Percentiles rank a stretch among this genome's conserved stretches.
These are phyloP conservation scores for Synergus gifuensis DNA, from an alignment of 2,888 invertebrate genomes.

Conservation along the genomic window DNA sequence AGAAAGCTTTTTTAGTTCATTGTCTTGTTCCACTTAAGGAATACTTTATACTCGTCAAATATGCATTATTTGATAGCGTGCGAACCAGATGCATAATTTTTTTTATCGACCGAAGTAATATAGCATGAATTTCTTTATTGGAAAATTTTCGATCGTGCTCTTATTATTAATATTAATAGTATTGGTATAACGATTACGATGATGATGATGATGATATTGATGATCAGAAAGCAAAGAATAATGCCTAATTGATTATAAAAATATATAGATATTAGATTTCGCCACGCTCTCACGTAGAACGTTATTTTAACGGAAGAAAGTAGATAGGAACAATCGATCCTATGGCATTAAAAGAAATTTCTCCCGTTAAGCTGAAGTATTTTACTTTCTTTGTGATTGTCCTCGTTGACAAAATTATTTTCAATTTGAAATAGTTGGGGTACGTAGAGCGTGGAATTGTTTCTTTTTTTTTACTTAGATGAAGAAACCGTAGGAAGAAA, in stretches of 20 bases:
- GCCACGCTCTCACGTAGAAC: background rate
- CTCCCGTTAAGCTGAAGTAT: conserved; percentile 17
- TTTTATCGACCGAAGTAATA: conserved; percentile 25
- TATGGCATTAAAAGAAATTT: background rate
- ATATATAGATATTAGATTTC: background rate
- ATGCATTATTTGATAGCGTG: conserved; percentile 55
- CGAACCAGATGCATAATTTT: conserved; percentile 57
- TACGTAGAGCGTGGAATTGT: background rate
- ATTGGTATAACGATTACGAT: background rate
- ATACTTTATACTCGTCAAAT: conserved; percentile 54
- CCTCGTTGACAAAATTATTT: background rate
- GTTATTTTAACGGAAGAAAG: conserved; percentile 19
- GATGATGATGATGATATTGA: conserved; percentile 4
- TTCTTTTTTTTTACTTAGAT: background rate
- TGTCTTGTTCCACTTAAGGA: conserved; percentile 62
- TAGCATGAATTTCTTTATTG: conserved; percentile 32
- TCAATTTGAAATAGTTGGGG: background rate
- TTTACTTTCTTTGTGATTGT: background rate
- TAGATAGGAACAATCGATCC: background rate
- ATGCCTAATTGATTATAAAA: background rate
- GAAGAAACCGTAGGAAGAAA: background rate
- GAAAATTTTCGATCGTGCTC: background rate
- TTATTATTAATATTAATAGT: background rate
- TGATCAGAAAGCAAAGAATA: conserved; percentile 18
- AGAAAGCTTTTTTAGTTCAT: conserved; percentile 56